Percentiles rank a stretch among this genome's conserved stretches.
Conservation (phyloP, 2,888 invertebrate genomes). For the Boloria euphrosyne region DNA sequence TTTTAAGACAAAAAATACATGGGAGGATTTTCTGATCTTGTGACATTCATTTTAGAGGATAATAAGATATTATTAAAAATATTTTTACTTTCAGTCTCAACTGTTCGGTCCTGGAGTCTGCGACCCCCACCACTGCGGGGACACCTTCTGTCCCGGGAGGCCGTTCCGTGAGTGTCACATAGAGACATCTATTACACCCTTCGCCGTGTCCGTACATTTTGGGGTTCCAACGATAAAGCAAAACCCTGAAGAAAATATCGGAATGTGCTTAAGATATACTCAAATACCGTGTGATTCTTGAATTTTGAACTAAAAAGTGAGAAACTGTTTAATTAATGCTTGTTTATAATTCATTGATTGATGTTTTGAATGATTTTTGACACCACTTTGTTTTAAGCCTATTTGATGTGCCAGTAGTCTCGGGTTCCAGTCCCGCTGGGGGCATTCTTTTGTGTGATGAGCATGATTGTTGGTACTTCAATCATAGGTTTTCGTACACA, state of each 20-base stretch:
- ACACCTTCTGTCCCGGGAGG: constrained; percentile 84
- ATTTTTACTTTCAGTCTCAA: constrained; percentile 73
- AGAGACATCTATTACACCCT: constrained; percentile 89
- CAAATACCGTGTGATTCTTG: constrained; percentile 84
- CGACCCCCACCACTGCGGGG: constrained; percentile 90
- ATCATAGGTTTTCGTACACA: too few relatives aligned
- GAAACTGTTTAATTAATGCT: too few relatives aligned
- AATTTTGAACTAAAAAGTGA: neutral
- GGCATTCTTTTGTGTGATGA: too few relatives aligned
- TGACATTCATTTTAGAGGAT: too few relatives aligned
- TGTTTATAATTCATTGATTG: neutral
- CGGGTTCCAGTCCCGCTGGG: too few relatives aligned
- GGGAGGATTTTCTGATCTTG: too few relatives aligned
- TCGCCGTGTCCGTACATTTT: constrained; percentile 90
- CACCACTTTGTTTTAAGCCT: too few relatives aligned
- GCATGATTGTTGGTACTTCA: too few relatives aligned
- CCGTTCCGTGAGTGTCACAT: constrained; percentile 81
- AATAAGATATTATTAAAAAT: too few relatives aligned
- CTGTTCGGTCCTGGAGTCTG: constrained; percentile 85
- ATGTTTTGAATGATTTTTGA: too few relatives aligned
- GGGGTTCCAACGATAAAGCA: constrained; percentile 85
- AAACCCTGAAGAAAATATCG: constrained; percentile 90
- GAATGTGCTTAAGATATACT: constrained; percentile 88
- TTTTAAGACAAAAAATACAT: too few relatives aligned
- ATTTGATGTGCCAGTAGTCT: too few relatives aligned